Conservation (phyloP, 37 sponge, comb jelly and placozoan species). For the Theonella swinhoei region DNA sequence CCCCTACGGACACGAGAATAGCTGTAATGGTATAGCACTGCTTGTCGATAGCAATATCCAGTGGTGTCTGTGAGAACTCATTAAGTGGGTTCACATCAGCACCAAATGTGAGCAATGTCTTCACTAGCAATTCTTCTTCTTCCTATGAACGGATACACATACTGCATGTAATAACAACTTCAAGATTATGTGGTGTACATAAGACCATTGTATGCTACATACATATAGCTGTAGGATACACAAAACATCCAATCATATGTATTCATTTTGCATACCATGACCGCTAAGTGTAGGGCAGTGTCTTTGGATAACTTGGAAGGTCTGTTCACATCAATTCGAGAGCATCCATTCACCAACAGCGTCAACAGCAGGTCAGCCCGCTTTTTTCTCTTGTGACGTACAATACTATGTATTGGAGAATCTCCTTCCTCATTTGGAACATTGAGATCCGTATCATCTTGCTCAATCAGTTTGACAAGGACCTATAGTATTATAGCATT, state of each 20-base stretch:
- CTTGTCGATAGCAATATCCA: conserved; percentile 5
- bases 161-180: too few species aligned
- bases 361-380: neutral
- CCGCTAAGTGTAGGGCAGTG: neutral
- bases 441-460: neutral
- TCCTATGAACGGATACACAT: conserved; percentile 18
- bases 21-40: neutral
- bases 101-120: conserved; percentile 28
- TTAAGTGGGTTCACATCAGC: conserved; percentile 25
- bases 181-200: neutral
- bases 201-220: neutral
- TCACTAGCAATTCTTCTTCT: neutral
- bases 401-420: neutral
- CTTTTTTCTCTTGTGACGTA: neutral
- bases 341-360: neutral
- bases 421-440: neutral
- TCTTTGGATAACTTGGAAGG: neutral
- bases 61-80: neutral
- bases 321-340: neutral
- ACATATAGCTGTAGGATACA: neutral
- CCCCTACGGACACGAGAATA: neutral
- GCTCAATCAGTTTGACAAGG: neutral
- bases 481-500: neutral
- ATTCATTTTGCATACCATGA: neutral
- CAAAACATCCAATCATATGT: neutral